phyloP scores from a whole-genome alignment of 2,888 invertebrate genomes.

The Pecten maximus region DNA sequence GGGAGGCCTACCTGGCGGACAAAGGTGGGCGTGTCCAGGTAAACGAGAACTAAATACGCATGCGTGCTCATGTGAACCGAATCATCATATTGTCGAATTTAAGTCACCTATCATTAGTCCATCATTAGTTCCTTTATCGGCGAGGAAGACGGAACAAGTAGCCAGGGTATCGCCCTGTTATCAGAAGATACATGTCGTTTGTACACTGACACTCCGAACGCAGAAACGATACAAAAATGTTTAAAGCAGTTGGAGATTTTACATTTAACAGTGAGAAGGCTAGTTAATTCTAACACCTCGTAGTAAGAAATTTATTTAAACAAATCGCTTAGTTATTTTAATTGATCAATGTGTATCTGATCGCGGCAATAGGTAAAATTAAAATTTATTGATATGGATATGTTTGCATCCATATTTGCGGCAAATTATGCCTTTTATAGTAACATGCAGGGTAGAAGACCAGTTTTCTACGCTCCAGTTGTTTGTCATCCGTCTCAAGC shows the following conservation, averaged over 20 bases:
- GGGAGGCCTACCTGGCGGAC: conserved; percentile 6
- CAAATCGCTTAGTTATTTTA: background rate
- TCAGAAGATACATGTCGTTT: background rate
- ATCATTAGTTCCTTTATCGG: conserved; percentile 11
- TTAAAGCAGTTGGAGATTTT: background rate
- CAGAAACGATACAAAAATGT: background rate
- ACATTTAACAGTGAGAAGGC: background rate
- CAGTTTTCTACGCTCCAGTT: conserved; percentile 42
- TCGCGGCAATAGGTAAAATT: background rate
- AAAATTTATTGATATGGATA: conserved; percentile 46
- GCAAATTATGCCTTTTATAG: conserved; percentile 53
- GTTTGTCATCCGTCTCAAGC: conserved; percentile 40
- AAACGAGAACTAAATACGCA: conserved; percentile 35
- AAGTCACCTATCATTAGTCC: conserved; percentile 30
- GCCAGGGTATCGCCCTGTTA: background rate
- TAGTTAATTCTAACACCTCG: too few relatives aligned
- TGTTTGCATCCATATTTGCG: conserved; percentile 54
- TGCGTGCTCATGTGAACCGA: conserved; percentile 11
- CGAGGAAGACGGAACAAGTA: conserved; percentile 18
- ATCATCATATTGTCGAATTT: conserved; percentile 33
- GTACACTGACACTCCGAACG: background rate
- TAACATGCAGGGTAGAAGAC: conserved; percentile 43
- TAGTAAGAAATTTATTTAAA: too few relatives aligned
- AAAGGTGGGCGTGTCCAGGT: conserved; percentile 13
- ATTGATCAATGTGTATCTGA: background rate